Evolutionary conservation across 1,140 invertebrate genomes (phyloP).

Genomic region (Hestina assimilis): DNA sequence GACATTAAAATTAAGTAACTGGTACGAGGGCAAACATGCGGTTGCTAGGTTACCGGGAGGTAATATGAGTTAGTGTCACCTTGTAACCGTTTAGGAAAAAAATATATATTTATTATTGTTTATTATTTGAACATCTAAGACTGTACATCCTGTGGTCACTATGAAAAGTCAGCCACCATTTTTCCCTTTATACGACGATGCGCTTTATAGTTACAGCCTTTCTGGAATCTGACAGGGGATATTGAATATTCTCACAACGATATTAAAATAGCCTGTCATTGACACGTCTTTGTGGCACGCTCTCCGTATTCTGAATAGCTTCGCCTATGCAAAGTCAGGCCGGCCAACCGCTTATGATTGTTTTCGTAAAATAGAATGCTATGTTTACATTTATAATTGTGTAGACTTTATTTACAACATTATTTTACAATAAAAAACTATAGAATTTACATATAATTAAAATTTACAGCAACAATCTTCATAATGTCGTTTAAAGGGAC

Average conservation of each 20-base stretch:
- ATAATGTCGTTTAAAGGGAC: too few species aligned
- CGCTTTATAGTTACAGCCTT: background rate
- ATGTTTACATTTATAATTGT: background rate
- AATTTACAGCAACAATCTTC: too few species aligned
- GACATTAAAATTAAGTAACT: too few species aligned
- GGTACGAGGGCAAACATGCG: too few species aligned
- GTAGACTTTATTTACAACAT: background rate
- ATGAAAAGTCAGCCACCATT: background rate
- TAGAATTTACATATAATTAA: too few species aligned
- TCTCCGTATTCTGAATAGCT: background rate
- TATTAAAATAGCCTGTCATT: constrained; percentile 4
- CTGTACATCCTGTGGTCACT: background rate
- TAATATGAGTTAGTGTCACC: too few species aligned
- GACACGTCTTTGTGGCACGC: background rate
- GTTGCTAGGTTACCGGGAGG: too few species aligned
- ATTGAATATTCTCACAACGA: background rate
- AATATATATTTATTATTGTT: too few species aligned
- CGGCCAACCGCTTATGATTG: background rate
- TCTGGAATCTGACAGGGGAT: background rate
- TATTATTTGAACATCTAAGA: too few species aligned
- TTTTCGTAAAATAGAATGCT: background rate
- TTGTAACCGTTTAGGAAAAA: too few species aligned
- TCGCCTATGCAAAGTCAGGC: background rate
- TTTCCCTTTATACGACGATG: background rate
- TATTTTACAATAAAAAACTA: too few species aligned